Percentiles rank a stretch among this genome's conserved stretches.
These are phyloP conservation scores for Taeniopygia guttata DNA, from an alignment of 2,797 vertebrate genomes.

Conservation along the genomic window DNA sequence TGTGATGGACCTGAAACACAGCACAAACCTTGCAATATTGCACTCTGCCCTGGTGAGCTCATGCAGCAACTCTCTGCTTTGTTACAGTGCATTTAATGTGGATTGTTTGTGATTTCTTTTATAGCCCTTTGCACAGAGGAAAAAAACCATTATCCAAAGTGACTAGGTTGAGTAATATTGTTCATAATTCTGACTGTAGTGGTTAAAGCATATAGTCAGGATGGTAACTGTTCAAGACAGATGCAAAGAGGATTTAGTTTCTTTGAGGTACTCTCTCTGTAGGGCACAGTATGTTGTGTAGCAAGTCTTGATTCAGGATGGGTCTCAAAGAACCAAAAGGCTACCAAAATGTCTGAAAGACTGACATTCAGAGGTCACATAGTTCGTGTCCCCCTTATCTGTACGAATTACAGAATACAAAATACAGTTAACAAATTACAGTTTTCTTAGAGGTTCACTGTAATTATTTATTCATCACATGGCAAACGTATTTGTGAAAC, in stretches of 20 bases:
- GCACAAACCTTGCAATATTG: conserved; percentile 99
- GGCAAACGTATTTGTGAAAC: background rate
- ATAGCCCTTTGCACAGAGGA: background rate
- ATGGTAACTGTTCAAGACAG: background rate
- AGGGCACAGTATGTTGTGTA: background rate
- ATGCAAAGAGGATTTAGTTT: background rate
- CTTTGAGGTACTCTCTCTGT: background rate
- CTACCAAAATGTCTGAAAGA: background rate
- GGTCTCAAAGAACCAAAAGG: background rate
- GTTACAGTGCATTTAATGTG: background rate
- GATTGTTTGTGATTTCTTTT: background rate
- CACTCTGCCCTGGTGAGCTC: conserved; percentile 93
- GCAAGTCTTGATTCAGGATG: background rate
- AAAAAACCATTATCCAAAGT: background rate
- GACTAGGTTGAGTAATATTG: background rate
- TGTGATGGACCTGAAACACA: conserved; percentile 98
- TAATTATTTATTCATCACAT: background rate
- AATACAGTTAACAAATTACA: background rate
- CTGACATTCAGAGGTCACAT: background rate
- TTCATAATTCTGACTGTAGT: background rate
- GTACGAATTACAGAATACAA: background rate
- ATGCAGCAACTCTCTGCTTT: conserved; percentile 12
- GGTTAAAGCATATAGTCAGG: background rate
- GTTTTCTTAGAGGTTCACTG: background rate
- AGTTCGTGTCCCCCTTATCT: background rate